Conservation (phyloP, 2,888 invertebrate genomes). For the Callosobruchus maculatus region DNA sequence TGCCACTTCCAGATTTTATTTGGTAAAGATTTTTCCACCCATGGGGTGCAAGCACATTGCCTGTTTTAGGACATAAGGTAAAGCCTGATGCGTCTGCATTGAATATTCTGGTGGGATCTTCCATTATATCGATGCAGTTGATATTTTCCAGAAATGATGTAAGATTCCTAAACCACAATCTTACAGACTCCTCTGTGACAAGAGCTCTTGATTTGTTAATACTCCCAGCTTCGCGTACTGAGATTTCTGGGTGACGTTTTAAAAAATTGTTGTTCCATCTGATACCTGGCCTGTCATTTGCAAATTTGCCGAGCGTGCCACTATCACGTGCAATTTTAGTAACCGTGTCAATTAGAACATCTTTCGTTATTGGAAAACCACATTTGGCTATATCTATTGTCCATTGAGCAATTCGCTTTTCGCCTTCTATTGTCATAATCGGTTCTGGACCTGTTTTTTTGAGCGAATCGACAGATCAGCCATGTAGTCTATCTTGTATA, state of each 20-base stretch:
- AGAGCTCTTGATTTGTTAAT: constrained; percentile 9
- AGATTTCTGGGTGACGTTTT: constrained; percentile 25
- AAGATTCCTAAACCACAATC: constrained; percentile 19
- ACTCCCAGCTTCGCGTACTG: constrained; percentile 7
- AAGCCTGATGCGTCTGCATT: constrained; percentile 39
- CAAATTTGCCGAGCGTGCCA: constrained; percentile 6
- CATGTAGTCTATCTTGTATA: background rate
- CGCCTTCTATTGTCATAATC: constrained; percentile 13
- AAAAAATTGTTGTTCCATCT: constrained; percentile 32
- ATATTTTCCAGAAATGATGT: constrained; percentile 10
- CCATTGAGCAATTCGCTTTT: constrained; percentile 30
- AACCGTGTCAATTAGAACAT: constrained; percentile 28
- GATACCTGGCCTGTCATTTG: constrained; percentile 15
- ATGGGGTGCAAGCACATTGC: constrained; percentile 15
- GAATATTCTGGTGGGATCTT: constrained; percentile 28
- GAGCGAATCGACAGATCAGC: too few species aligned
- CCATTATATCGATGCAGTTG: constrained; percentile 18
- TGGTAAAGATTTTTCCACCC: constrained; percentile 24
- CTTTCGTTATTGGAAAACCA: constrained; percentile 34
- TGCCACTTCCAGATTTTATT: constrained; percentile 24
- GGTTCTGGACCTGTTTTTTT: constrained; percentile 1
- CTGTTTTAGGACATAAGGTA: constrained; percentile 27
- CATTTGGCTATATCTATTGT: constrained; percentile 29
- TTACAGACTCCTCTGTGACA: constrained; percentile 15
- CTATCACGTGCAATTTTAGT: constrained; percentile 21